Base-by-base conservation (phyloP, 1,140 invertebrate genomes). In the Magallana angulata region DNA sequence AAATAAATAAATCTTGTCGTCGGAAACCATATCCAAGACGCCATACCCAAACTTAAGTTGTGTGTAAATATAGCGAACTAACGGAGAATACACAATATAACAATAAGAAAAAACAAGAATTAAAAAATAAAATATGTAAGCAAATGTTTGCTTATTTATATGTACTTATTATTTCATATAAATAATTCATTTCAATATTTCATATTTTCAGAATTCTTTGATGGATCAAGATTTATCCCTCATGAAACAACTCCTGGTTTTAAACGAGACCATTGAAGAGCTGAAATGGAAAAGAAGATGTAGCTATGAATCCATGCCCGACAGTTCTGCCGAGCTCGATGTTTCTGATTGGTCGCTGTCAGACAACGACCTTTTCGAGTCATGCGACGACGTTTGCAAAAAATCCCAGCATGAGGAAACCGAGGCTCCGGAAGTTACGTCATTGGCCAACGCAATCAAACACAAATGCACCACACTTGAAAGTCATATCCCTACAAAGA, bases 261-360 rank as follows among this genome's bases (percentile, higher is more conserved):
- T 93, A 62, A 93, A 93, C 82, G 92, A 93, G 86, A 87, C 89
- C 68, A 92, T 93, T 30, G 92, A 93, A 87, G 92, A 93, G 30
- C 82, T 93, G n/a, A 93, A 93, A 85, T 92, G 91, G 90, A 89
- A 90, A 48, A 64, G 91, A 16, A 82, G 87, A 30, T 90, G 90
- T 82, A 86, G 86, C 82, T 90, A 90, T 82, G 81, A 85, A n/a
- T 89, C 84, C 0, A 83, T 84, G 81, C 86, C 89, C 12, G 81
- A 71, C 64, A 91, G 89, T 71, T 90, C 89, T 7, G 84, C 86
- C 62, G 80, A 90, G 16, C n/a, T 89, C 24, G 85, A 84, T 24
- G 82, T 80, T 83, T 87, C 87, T 60, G 87, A 90, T 81, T 90
- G 88, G 86, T 90, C 89, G 6, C 71, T 89, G 11, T 91, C 90